Conservation (phyloP, 2,113 vertebrate genomes). For the Lamprotornis superbus region DNA sequence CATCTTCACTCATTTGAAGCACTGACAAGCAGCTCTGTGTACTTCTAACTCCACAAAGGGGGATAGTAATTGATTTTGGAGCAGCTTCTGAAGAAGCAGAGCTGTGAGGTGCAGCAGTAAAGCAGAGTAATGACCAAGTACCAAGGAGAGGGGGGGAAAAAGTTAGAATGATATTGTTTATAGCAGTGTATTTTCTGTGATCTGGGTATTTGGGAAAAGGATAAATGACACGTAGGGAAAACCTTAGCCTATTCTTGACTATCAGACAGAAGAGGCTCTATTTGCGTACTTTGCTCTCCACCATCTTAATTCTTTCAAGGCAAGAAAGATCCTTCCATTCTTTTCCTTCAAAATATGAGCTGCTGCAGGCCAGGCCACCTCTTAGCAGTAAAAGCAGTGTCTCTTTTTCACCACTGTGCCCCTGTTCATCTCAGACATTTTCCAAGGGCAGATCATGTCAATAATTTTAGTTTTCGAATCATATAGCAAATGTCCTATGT, state of each 20-base stretch:
- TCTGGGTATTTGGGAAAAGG: not conserved
- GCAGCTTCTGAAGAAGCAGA: not conserved
- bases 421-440: not conserved
- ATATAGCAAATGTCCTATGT: not conserved
- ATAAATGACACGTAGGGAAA: not conserved
- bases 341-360: not conserved
- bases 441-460: not conserved
- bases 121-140: not conserved
- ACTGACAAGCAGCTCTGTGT: not conserved
- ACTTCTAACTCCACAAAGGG: not conserved
- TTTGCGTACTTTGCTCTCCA: not conserved
- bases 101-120: not conserved
- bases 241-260: not conserved
- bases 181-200: not conserved
- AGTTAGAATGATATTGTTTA: not conserved
- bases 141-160: not conserved
- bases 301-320: not conserved
- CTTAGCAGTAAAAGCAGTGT: not conserved
- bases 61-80: not conserved
- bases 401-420: not conserved
- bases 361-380: not conserved
- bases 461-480: not conserved
- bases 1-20: not conserved
- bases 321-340: not conserved
- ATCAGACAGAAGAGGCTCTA: not conserved